Evolutionary conservation across 2,888 invertebrate species (phyloP).

Genomic region (Vannuccia rotundouncinata): DNA sequence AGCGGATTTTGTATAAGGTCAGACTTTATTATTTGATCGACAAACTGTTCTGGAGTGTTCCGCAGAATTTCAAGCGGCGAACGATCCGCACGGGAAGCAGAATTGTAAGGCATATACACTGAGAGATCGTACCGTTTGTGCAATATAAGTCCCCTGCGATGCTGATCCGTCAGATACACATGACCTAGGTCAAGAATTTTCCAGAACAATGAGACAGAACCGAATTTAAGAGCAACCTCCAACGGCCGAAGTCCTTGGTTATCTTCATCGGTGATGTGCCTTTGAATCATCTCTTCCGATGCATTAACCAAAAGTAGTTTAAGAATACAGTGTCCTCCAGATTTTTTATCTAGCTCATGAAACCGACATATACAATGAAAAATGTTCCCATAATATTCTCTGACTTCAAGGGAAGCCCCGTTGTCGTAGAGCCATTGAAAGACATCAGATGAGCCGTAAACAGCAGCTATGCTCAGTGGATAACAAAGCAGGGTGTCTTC

Average conservation of each 20-base stretch:
- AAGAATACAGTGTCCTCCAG: not conserved
- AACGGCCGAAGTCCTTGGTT: not conserved
- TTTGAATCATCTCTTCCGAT: not conserved
- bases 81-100: not conserved
- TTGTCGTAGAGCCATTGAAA: not conserved
- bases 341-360: not conserved
- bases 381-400: not conserved
- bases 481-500: not conserved
- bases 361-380: conserved; percentile 3
- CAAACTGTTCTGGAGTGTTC: not conserved
- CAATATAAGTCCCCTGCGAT: not conserved
- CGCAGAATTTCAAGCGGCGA: not conserved
- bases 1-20: not conserved
- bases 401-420: not conserved
- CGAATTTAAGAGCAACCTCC: not conserved
- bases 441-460: not conserved
- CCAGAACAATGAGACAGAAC: not conserved
- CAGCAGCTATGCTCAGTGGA: conserved; percentile 1
- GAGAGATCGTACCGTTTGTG: not conserved
- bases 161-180: not conserved
- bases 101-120: not conserved
- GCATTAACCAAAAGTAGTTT: not conserved
- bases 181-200: not conserved
- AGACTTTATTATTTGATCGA: not conserved
- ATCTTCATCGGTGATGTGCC: no score